Base-by-base conservation (phyloP, 1,140 invertebrate genomes). In the Bombus sylvicola region DNA sequence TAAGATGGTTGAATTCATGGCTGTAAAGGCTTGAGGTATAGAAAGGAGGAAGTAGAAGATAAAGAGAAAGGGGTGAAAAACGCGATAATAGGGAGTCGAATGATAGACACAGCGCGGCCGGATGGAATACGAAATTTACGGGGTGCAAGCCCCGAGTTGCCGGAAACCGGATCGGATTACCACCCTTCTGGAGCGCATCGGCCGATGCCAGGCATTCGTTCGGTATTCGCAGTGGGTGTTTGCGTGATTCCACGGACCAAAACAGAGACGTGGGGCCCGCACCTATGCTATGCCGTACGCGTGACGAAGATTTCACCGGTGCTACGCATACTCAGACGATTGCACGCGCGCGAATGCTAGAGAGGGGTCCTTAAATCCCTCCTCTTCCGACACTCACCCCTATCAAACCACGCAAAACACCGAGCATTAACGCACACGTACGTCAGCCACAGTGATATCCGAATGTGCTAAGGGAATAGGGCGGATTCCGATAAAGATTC, bases 391-490 rank as follows among this genome's bases (percentile, higher is more conserved):
- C 47, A 53, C 47, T 18, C 47, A 53, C 31, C 37, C 31, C n/a
- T 18, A 13, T 18, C 41, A 84, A 59, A 12, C 75, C 57, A 57
- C 73, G 53, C 81, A 80, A 90, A 91, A 91, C 83, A 86, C 59
- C 62, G 39, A 39, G 87, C 91, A 92, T 91, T 91, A 91, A 92
- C 89, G 80, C 90, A 83, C 77, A 88, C 85, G 39, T 28, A 64
- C 59, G 78, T 72, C 47, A 22, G 18, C 34, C 83, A 81, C 74
- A 86, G 83, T 86, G 87, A 92, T 92, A 92, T 92, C 92, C 88
- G 92, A 90, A 92, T 92, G 89, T 91, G 89, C 86, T 90, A 89
- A 85, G 85, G 87, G 87, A 84, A 86, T 74, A 91, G 91, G 86
- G 57, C 18, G 76, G 47, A 80, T 80, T 80, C 66, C 43, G 66